Percentiles rank a stretch among this genome's conserved stretches.
Evolutionary conservation across 2,113 vertebrate species (phyloP).

Genomic region (Podarcis raffonei): DNA sequence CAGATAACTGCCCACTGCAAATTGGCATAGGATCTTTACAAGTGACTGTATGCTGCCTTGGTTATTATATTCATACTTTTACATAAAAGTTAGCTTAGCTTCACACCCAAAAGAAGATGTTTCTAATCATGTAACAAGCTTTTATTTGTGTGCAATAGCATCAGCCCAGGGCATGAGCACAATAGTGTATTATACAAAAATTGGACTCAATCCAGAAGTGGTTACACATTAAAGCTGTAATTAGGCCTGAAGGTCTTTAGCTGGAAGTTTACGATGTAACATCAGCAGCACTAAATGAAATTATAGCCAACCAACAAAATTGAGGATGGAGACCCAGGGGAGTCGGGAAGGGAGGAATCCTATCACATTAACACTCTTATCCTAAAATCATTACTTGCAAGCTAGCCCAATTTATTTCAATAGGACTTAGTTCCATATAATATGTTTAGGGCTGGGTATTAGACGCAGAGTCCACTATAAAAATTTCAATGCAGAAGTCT

Average conservation of each 20-base stretch:
- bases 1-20: background rate
- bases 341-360: no score
- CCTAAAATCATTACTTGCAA: background rate
- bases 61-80: background rate
- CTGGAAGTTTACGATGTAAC: constrained; percentile 21
- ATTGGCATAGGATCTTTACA: background rate
- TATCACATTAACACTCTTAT: background rate
- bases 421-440: background rate
- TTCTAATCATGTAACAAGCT: constrained; percentile 26
- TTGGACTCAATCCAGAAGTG: constrained; percentile 13
- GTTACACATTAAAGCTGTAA: constrained; percentile 31
- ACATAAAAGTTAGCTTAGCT: background rate
- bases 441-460: background rate
- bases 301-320: constrained; percentile 19
- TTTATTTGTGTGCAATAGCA: constrained; percentile 12
- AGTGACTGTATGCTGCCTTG: background rate
- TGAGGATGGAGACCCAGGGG: background rate
- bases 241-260: constrained; percentile 28
- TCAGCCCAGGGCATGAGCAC: constrained; percentile 15
- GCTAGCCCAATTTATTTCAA: constrained; percentile 1
- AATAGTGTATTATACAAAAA: constrained; percentile 22
- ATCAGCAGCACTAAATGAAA: constrained; percentile 25
- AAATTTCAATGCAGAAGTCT: background rate
- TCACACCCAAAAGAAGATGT: constrained; percentile 22
- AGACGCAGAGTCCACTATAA: background rate